Evolutionary conservation across 2,797 vertebrate species (phyloP).

Genomic region (Hydrolagus colliei): DNA sequence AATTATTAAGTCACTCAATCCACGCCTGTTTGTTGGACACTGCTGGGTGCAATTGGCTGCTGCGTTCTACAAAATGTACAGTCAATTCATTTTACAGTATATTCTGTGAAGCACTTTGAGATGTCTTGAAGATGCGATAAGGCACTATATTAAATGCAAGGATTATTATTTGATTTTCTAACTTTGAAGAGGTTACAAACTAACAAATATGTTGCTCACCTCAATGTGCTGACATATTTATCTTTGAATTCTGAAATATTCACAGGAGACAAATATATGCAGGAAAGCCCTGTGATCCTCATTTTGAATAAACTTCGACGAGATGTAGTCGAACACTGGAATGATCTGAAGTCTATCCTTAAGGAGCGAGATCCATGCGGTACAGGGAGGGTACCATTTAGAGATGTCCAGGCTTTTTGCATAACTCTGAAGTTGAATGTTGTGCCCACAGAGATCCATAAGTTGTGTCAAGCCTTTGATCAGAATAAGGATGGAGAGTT

Average conservation of each 20-base stretch:
- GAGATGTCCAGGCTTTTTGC: constrained; percentile 36
- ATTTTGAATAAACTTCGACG: constrained; percentile 33
- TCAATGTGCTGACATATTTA: neutral
- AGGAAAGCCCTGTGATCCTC: constrained; percentile 20
- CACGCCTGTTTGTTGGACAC: too few relatives aligned
- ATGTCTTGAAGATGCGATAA: too few relatives aligned
- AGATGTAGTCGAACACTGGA: constrained; percentile 37
- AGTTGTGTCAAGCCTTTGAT: constrained; percentile 38
- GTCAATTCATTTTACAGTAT: too few relatives aligned
- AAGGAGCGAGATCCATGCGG: constrained; percentile 36
- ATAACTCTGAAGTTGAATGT: constrained; percentile 33
- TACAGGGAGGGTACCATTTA: constrained; percentile 35
- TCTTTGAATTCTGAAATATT: neutral
- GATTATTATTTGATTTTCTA: too few relatives aligned
- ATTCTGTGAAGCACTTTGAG: too few relatives aligned
- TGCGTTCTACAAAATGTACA: too few relatives aligned
- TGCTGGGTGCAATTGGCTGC: too few relatives aligned
- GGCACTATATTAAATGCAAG: too few relatives aligned
- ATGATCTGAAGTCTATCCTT: constrained; percentile 36
- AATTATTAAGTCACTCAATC: too few relatives aligned
- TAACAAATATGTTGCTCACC: neutral
- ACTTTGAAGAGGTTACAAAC: neutral
- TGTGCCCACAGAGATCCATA: constrained; percentile 35
- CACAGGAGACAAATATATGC: neutral
- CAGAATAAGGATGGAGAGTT: constrained; percentile 36